Base-by-base conservation (phyloP, 2,888 invertebrate genomes). In the Tachystola acroxantha region DNA sequence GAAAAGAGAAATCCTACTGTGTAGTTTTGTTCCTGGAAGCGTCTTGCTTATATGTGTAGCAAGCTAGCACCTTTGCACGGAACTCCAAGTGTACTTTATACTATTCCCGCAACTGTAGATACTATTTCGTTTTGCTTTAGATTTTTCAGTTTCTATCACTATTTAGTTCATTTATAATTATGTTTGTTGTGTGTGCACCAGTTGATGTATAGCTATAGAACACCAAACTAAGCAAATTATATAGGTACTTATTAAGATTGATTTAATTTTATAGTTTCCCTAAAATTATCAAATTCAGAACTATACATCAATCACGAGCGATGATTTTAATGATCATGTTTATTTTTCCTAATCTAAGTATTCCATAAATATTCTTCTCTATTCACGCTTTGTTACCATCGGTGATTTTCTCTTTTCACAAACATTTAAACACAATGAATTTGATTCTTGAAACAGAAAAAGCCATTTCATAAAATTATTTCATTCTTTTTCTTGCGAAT, bases 381-480 rank as follows among this genome's bases (percentile, higher is more conserved):
- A 46, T 36, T 35, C 48, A 53, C 52, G 59, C 60, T 64, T 68
- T 52, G 30, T 54, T 60, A 49, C 53, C 53, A 60, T 50, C 39
- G 53, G 57, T 59, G 51, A 65, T 70, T 75, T 79, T 85, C 86
- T 86, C 86, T 86, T 86, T 86, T 86, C 86, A 84, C 75, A 80
- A 86, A 84, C 85, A 85, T 82, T 54, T 56, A n/a, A 71, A 80
- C 76, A 80, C 77, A 65, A 62, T 41, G 41, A 40, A 33, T 38
- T 32, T 28, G 26, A 14, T 27, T n/a, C 34, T 22, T 34, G 24
- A 16, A 16, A 29, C 11, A 20, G 16, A 30, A 16, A 13, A 9
- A 32, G 19, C 34, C 13, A 26, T 29, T 29, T 35, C 34, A 30
- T 33, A 19, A 7, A 31, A 13, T 34, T 24, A 11, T 38, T 34